phyloP scores from a whole-genome alignment of 2,888 invertebrate genomes.

The Alloplasta piceator region DNA sequence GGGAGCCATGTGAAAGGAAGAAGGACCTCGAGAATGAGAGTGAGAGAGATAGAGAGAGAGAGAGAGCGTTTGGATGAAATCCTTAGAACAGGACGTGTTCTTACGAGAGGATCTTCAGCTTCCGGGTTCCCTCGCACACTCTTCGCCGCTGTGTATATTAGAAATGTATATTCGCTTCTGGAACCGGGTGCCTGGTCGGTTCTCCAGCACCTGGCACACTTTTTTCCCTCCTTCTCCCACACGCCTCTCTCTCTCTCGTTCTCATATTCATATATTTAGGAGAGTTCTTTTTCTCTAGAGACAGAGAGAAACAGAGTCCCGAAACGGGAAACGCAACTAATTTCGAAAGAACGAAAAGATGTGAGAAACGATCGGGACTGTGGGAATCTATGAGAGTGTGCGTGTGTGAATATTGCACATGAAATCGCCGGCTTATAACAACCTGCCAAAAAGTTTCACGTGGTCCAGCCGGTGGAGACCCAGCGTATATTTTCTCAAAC shows the following conservation, averaged over 20 bases:
- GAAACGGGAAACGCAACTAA: conserved; percentile 54
- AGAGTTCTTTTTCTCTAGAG: conserved; percentile 16
- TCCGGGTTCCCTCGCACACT: conserved; percentile 77
- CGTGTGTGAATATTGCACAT: not conserved
- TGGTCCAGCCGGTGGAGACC: conserved; percentile 42
- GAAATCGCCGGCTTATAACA: conserved; percentile 42
- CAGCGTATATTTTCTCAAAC: conserved; percentile 43
- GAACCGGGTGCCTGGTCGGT: conserved; percentile 57
- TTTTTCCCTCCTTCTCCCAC: conserved; percentile 53
- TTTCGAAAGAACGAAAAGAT: conserved; percentile 44
- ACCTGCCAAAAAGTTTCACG: conserved; percentile 53
- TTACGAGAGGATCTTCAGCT: conserved; percentile 76
- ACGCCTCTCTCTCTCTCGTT: too few relatives aligned
- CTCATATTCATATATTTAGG: conserved; percentile 14
- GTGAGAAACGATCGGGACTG: not conserved
- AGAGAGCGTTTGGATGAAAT: conserved; percentile 70
- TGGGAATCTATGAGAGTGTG: conserved; percentile 4
- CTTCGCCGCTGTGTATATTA: conserved; percentile 70
- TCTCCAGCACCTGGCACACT: conserved; percentile 76
- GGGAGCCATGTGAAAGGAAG: conserved; percentile 62
- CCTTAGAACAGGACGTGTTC: conserved; percentile 81
- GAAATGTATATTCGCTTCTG: conserved; percentile 72
- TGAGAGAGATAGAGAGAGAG: conserved; percentile 59
- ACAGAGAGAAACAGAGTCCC: conserved; percentile 18
- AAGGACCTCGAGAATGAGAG: conserved; percentile 50